Evolutionary conservation across 1,140 invertebrate genomes (phyloP), one percentile per base, ranked within the genome.

Genomic region (Psix sp.): DNA sequence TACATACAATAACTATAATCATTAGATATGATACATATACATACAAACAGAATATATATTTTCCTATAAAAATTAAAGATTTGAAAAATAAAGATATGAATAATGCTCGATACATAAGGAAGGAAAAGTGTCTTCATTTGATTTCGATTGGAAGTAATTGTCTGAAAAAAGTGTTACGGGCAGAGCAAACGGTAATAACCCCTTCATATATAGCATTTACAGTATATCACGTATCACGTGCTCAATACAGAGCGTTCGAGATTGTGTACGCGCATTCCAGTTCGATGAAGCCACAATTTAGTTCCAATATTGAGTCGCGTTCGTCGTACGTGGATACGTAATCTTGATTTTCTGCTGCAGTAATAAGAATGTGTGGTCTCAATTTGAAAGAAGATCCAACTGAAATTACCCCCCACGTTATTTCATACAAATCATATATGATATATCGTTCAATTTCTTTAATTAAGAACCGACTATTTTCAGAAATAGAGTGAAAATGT

Each of bases 311-410:
- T 66, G 45, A 42, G 40, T 57, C 56, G 60, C 40, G 63, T 40
- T 24, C 14, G 48, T 67, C 52, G 56, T 77, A 65, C 59, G 75
- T 70, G 51, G 39, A 62, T 26, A 43, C 57, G 59, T 68, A 74
- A 76, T 76, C 77, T 75, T 59, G 72, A 75, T 75, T 68, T 75
- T 75, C 57, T 68, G 40, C 52, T 63, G 67, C 63, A 66, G 54
- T 66, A 52, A 40, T 42, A 67, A 45, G 63, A 57, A 74, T 67
- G 48, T 74, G 71, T 74, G 70, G 46, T 51, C 54, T 40, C 20
- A 14, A 20, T 20, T 11, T 35, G 33, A 35, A 14, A 35, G 5
- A 10, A 13, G 5, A 35, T 13, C 13, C n/a, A 21, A 14, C 15
- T 62, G 21, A 56, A 74, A 67, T 74, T 67, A 59, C 48, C 18